Evolutionary conservation across 2,888 invertebrate genomes (phyloP), one percentile per base, ranked within the genome.

Genomic region (Acholoe squamosa): DNA sequence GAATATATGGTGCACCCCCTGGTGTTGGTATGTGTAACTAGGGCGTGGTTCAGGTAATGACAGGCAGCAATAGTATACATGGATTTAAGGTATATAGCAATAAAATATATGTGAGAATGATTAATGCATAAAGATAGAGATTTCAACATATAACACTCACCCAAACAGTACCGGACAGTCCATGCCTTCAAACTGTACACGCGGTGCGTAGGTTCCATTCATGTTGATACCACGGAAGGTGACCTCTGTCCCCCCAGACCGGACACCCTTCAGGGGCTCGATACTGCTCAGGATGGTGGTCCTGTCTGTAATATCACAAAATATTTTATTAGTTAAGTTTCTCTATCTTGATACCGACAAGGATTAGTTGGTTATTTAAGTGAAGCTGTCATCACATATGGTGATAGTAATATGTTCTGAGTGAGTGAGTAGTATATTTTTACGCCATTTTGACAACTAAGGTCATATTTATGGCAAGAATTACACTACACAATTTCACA

Each of bases 261-360:
- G 1, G 14, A 25, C n/a, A 5, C 71, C 28, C 25, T 28, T 16
- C 28, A 71, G 14, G 16, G 71, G 71, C 14, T 0, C 1, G 19
- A 71, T 28, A 25, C 14, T 14, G 28, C 5, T 0, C 71, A 71
- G 28, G 7, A 28, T 28, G 19, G 71, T 71, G 71, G 71, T 28
- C 71, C 71, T 22, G 31, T 28, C 71, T 71, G 71, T n/a, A 71
- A 71, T n/a, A n/a, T n/a, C 14, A 71, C 71, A 71, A 3, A 71
- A n/a, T n/a, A 19, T n/a, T 3, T 14, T 14, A 54, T 54, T 14
- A 54, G 54, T 19, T 14, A 54, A 54, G 54, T 19, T 14, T 54
- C 19, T 19, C 10, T 10, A 54, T 14, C 54, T 10, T 14, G 54
- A 10, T 54, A 54, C 12, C 54, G 54, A 14, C 19, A 14, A 19